A percentile compares a stretch with the other conserved stretches of the same genome.
Evolutionary conservation across 2,113 vertebrate genomes (phyloP).

Genomic region (Corythaeola cristata): DNA sequence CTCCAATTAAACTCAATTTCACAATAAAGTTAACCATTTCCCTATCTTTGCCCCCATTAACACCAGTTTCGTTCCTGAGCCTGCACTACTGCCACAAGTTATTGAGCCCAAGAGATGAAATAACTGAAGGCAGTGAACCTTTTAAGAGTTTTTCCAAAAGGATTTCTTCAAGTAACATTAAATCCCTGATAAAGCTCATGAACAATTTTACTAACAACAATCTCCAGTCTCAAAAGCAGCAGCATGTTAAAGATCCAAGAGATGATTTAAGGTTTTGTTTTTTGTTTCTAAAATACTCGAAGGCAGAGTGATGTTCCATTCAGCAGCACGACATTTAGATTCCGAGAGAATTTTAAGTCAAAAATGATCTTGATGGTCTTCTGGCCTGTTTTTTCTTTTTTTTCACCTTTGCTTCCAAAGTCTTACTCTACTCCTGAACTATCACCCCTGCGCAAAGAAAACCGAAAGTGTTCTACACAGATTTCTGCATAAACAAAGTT

Average conservation of each 20-base stretch:
- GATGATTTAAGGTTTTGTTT: background rate
- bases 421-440: background rate
- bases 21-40: background rate
- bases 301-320: background rate
- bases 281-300: background rate
- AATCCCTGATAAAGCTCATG: conserved; percentile 85
- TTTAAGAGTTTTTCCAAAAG: background rate
- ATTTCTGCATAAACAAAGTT: background rate
- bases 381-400: background rate
- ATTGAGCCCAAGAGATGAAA: background rate
- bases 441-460: background rate
- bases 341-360: background rate
- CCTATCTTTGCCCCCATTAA: background rate
- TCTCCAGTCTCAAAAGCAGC: conserved; percentile 75
- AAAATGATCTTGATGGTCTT: background rate
- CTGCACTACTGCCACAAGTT: background rate
- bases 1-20: background rate
- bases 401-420: background rate
- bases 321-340: background rate
- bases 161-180: conserved; percentile 86
- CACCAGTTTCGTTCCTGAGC: background rate
- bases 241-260: conserved; percentile 59
- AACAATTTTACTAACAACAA: conserved; percentile 74
- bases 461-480: background rate
- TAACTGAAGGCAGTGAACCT: background rate